Percentiles rank a stretch among this genome's conserved stretches.
These are phyloP conservation scores for Coranthus polyacanthus DNA, from an alignment of 2,797 vertebrate species.

Conservation along the genomic window DNA sequence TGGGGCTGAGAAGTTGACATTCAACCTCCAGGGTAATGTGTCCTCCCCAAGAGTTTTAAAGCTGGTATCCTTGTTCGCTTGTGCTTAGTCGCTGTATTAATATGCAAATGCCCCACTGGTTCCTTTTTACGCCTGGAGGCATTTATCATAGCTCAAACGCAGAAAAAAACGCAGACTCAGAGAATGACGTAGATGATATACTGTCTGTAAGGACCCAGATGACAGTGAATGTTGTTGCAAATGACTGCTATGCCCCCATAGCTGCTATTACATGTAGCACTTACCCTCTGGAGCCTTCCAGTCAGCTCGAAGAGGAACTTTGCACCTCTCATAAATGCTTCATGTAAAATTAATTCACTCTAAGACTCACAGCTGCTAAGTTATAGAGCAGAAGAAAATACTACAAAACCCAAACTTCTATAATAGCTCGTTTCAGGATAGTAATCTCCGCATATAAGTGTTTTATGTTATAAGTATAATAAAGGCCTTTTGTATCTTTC, in stretches of 20 bases:
- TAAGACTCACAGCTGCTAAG: not conserved
- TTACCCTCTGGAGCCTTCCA: constrained; percentile 1
- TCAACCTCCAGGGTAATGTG: not conserved
- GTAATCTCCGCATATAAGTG: no score
- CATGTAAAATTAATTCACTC: constrained; percentile 11
- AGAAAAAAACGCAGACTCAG: not conserved
- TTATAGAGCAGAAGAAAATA: not conserved
- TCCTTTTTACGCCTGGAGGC: not conserved
- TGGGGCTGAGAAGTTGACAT: not conserved
- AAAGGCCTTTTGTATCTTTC: not conserved
- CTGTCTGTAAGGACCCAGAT: constrained; percentile 19
- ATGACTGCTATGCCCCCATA: constrained; percentile 9
- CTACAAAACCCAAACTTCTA: not conserved
- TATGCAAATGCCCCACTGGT: constrained; percentile 6
- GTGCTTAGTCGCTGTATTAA: not conserved
- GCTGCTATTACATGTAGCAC: constrained; percentile 15
- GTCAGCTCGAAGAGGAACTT: constrained; percentile 8
- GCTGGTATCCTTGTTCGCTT: not conserved
- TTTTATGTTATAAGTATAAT: no score
- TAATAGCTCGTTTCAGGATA: not conserved
- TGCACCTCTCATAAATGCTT: not conserved
- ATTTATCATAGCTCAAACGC: not conserved
- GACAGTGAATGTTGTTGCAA: constrained; percentile 3
- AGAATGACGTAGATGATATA: not conserved
- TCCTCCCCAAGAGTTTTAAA: not conserved